Evolutionary conservation across 2,888 invertebrate species (phyloP), one percentile per base, ranked within the genome.

Genomic region (Drosophila conformis): DNA sequence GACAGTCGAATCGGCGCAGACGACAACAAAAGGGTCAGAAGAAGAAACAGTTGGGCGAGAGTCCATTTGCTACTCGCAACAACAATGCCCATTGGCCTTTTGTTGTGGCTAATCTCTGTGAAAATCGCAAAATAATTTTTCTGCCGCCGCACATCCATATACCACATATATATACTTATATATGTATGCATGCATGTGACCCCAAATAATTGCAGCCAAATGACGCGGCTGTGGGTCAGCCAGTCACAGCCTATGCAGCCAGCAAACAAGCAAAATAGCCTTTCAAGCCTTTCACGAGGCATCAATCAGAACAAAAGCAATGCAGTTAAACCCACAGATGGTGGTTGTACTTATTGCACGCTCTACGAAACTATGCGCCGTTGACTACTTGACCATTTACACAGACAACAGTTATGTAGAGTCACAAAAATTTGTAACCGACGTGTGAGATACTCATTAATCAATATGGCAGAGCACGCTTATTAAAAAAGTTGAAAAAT

Each of bases 91-190:
- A 80, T 66, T 76, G 62, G 76, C 52, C 86, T 72, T 77, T 90
- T 89, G 87, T 87, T 80, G 68, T 83, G 82, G 85, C 76, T 89
- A 87, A 87, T 87, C 90, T 76, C 87, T 89, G 87, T 87, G 89
- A 82, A 87, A 89, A 90, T 89, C 83, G 87, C 72, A 81, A 77
- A 80, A 78, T 73, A 75, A 82, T 79, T 73, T 68, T 83, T 69
- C 53, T 67, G 56, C 68, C 59, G 53, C 29, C 35, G 46, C 35
- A 42, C 66, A 53, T 49, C 40, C 54, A 58, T 49, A 42, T 40
- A 8, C 33, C 42, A 68, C 13, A 29, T 15, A 54, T 10, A 49
- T 29, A 13, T 13, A 33, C 33, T 35, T 52, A 53, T 46, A 56
- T 60, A 21, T 21, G 48, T 62, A 15, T 54, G 57, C 11, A 42